Percentiles rank a stretch among this genome's conserved stretches.
Evolutionary conservation across 2,888 invertebrate species (phyloP).

Genomic region (Iphiclides podalirius): DNA sequence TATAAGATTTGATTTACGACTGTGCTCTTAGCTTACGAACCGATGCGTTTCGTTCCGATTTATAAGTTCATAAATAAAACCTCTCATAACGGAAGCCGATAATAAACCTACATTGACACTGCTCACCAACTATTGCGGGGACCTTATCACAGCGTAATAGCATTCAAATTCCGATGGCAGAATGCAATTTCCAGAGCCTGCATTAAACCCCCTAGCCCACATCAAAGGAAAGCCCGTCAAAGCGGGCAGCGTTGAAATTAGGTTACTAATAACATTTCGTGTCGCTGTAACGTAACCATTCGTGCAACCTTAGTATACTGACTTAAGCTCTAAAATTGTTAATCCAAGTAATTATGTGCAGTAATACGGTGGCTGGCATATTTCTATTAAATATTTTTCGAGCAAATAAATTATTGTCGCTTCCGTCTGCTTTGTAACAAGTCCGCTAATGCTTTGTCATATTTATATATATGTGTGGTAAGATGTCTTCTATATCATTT

Average conservation of each 20-base stretch:
- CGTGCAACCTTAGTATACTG: constrained; percentile 6
- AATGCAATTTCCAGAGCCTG: constrained; percentile 11
- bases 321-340: constrained; percentile 18
- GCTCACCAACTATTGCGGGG: too few species aligned
- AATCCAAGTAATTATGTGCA: constrained; percentile 10
- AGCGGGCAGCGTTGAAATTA: constrained; percentile 32
- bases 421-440: too few species aligned
- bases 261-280: constrained; percentile 24
- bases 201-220: constrained; percentile 25
- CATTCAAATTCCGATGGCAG: constrained; percentile 1
- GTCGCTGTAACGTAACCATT: neutral
- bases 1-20: constrained; percentile 17
- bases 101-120: constrained; percentile 22
- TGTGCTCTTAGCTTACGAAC: constrained; percentile 1
- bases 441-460: too few species aligned
- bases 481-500: too few species aligned
- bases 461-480: too few species aligned
- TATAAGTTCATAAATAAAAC: constrained; percentile 23
- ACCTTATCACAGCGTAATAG: constrained; percentile 33
- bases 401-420: too few species aligned
- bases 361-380: neutral
- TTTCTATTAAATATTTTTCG: too few species aligned
- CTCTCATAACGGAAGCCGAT: constrained; percentile 26
- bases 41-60: constrained; percentile 17
- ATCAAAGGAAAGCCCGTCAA: constrained; percentile 37